These are phyloP conservation scores for Saguinus imperator DNA, from an alignment of 2,113 vertebrate species.

Conservation along the genomic window DNA sequence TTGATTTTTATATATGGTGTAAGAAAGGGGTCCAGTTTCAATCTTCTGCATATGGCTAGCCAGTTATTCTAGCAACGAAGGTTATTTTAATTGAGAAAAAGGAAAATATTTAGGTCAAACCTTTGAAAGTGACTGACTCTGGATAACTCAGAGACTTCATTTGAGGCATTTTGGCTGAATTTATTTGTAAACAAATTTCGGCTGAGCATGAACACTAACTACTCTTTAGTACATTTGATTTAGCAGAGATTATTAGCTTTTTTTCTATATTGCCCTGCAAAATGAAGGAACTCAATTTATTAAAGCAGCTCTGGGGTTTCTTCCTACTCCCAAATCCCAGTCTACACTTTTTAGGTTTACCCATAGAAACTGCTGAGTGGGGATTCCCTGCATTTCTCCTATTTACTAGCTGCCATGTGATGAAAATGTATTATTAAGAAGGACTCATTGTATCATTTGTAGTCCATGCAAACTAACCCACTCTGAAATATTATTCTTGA, in stretches of 20 bases:
- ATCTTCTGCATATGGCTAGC: too few species aligned
- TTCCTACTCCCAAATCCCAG: neutral
- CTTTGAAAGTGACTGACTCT: neutral
- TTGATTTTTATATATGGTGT: too few species aligned
- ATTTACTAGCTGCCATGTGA: neutral
- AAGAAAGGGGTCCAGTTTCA: too few species aligned
- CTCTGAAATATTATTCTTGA: neutral
- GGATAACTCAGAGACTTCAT: neutral
- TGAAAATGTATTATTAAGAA: neutral
- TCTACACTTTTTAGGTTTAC: neutral
- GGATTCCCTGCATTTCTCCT: neutral
- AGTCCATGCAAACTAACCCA: neutral
- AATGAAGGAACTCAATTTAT: neutral
- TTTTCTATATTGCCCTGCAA: neutral
- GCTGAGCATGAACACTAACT: neutral
- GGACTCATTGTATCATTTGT: neutral
- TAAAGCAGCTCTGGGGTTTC: neutral
- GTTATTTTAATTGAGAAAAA: slow-evolving; percentile 39
- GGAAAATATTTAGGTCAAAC: neutral
- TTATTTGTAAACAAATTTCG: slow-evolving; percentile 2
- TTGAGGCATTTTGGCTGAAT: neutral
- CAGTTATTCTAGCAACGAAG: neutral
- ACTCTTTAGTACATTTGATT: neutral
- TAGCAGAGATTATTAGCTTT: neutral
- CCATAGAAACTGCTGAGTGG: neutral